A percentile compares a stretch with the other conserved stretches of the same genome.
These are phyloP conservation scores for Radopholus similis DNA, from an alignment of 1,140 invertebrate genomes.

Conservation along the genomic window DNA sequence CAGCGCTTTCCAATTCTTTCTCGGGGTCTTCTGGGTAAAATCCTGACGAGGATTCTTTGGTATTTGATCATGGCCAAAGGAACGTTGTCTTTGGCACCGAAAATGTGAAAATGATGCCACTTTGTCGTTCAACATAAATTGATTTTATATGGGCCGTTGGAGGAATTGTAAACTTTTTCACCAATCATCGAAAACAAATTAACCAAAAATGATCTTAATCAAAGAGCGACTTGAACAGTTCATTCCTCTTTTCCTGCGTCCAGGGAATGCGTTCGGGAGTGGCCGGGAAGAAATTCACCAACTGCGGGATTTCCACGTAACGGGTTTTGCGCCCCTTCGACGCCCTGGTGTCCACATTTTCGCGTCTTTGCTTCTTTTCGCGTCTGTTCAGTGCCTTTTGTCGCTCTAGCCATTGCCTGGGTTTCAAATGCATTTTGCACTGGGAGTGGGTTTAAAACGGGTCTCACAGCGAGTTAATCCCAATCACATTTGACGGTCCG, in stretches of 20 bases:
- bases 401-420: slow-evolving; percentile 76
- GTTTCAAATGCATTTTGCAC: neutral
- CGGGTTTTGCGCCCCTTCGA: slow-evolving; percentile 71
- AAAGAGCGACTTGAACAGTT: slow-evolving; percentile 58
- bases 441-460: too few relatives aligned
- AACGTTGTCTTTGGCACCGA: too few relatives aligned
- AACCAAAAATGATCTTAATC: neutral
- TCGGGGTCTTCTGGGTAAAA: too few relatives aligned
- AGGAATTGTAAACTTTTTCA: too few relatives aligned
- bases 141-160: too few relatives aligned
- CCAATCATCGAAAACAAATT: too few relatives aligned
- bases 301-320: slow-evolving; percentile 81
- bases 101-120: too few relatives aligned
- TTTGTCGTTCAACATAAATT: too few relatives aligned
- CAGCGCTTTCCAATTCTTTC: too few relatives aligned
- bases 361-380: slow-evolving; percentile 77
- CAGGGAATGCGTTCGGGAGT: slow-evolving; percentile 46
- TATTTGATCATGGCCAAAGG: too few relatives aligned
- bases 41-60: too few relatives aligned
- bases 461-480: neutral
- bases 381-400: slow-evolving; percentile 72
- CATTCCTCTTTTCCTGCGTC: slow-evolving; percentile 52
- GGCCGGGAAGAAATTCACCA: slow-evolving; percentile 73
- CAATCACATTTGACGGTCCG: neutral
- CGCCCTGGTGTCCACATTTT: slow-evolving; percentile 59